Base-by-base conservation (phyloP, 1,140 invertebrate species). In the Branchinecta lynchi region DNA sequence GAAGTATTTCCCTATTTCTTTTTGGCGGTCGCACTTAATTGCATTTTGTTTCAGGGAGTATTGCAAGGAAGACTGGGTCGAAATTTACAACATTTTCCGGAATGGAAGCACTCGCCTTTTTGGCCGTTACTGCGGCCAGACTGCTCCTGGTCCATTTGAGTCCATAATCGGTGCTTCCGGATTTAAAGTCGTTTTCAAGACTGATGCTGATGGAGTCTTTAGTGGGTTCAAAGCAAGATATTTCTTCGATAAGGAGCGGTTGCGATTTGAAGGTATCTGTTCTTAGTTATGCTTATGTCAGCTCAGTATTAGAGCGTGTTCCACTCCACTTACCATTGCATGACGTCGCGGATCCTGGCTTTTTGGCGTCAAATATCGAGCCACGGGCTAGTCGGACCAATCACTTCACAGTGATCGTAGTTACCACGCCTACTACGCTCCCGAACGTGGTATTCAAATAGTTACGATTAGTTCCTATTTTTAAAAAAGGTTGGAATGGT, bases 151-250 rank as follows among this genome's bases (percentile, higher is more conserved):
- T 44, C 93, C 93, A 10, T 86, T 94, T 70, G 89, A 94, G 78
- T 93, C 91, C 44, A 89, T 89, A 76, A 84, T 87, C 21, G 89
- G 89, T 20, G 89, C 91, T 9, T 82, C 86, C 46, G 89, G 89
- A 5, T 81, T 95, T 43, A 89, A 89, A 75, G 84, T 96, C 20
- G 82, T 92, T 65, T 80, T 95, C 44, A 89, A 91, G 76, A 89
- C 92, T 7, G 89, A 96, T 76, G 81, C 83, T 8, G 86, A 89
- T 72, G 84, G 85, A 51, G 91, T 94, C 21, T 90, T 86, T 70
- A 93, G 89, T 73, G 93, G 93, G 10, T 96, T 96, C 78, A 91
- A 90, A 76, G 92, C 90, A 3, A 77, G 87, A 73, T 96, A 96
- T 76, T 86, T 87, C 72, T 96, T 94, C 78, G 89, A 93, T 79